Evolutionary conservation across 2,888 invertebrate genomes (phyloP), one percentile per base, ranked within the genome.

Genomic region (Parascotia fuliginaria): DNA sequence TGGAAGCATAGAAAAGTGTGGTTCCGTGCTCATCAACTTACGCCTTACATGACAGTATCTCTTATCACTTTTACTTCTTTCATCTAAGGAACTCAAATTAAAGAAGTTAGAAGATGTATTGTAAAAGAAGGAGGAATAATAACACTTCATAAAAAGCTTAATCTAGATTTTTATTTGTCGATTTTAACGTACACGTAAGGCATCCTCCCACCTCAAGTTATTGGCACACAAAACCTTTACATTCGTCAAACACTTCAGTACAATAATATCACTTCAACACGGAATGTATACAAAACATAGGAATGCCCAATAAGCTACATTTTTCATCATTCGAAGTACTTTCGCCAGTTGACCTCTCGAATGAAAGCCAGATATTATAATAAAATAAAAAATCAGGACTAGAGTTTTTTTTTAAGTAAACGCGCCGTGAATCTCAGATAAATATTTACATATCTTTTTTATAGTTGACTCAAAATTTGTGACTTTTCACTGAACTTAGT

Each of bases 101-200:
- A n/a, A n/a, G n/a, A n/a, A n/a, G n/a, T n/a, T n/a, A n/a, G n/a
- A n/a, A 24, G 7, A 7, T 3, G 24, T 7, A 24, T 6, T 24
- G 7, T 24, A 13, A 31, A 13, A 13, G 27, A 12, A 2, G 12
- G 36, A 15, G 59, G 68, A 79, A 81, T 79, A 79, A 85, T 59
- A 87, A 85, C 49, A 75, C 81, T 47, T 56, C 52, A 63, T 83
- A 80, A 86, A 90, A 92, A 91, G 92, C 91, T 92, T 92, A 92
- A 70, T 83, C 88, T 89, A 89, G 68, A 45, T 74, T 79, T 89
- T 92, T 92, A 92, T 91, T 92, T 92, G 92, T 92, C 92, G 88
- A 87, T 89, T 90, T n/a, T 83, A 89, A 90, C 87, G 79, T 90
- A 90, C 89, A 88, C 85, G 82, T 91, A 91, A 91, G 91, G 91